Percentiles rank a stretch among this genome's conserved stretches.
Evolutionary conservation across 1,140 invertebrate genomes (phyloP).

Genomic region (Drosophila lacertosa): DNA sequence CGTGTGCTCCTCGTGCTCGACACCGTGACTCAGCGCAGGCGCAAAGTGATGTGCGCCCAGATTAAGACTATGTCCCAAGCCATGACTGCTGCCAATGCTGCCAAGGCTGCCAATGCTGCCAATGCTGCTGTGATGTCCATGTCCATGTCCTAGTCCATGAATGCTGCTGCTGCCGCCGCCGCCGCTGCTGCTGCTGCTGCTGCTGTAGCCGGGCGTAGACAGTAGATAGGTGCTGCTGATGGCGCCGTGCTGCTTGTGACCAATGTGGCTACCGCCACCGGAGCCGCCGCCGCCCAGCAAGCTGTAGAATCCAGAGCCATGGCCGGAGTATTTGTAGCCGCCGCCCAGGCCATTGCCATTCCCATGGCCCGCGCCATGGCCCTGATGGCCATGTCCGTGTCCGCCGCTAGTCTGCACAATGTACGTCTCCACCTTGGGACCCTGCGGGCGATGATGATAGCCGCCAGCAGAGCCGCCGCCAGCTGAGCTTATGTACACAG

Average conservation of each 20-base stretch:
- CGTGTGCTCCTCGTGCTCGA: conserved; percentile 39
- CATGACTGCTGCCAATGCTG: conserved; percentile 11
- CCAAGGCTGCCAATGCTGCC: neutral
- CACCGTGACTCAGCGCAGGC: conserved; percentile 30
- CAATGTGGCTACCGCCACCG: neutral
- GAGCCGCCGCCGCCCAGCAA: conserved; percentile 7
- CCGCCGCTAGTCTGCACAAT: conserved; percentile 60
- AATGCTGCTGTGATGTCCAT: neutral
- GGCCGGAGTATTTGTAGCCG: conserved; percentile 34
- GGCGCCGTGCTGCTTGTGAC: conserved; percentile 47
- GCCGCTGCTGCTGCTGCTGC: conserved; percentile 1
- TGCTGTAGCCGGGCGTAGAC: conserved; percentile 40
- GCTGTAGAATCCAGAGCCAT: conserved; percentile 15
- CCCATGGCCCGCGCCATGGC: conserved; percentile 5
- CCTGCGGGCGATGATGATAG: conserved; percentile 28
- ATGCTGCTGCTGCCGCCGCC: neutral
- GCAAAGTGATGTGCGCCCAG: conserved; percentile 13
- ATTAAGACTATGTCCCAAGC: conserved; percentile 4
- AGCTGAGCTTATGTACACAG: conserved; percentile 25
- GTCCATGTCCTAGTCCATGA: conserved; percentile 5
- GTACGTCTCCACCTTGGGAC: conserved; percentile 68
- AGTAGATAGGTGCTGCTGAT: conserved; percentile 55
- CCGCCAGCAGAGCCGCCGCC: conserved; percentile 7
- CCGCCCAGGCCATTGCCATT: conserved; percentile 17
- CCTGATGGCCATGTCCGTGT: conserved; percentile 8